These are phyloP conservation scores for Calidris pygmaea DNA, from an alignment of 2,113 vertebrate species.

Conservation along the genomic window DNA sequence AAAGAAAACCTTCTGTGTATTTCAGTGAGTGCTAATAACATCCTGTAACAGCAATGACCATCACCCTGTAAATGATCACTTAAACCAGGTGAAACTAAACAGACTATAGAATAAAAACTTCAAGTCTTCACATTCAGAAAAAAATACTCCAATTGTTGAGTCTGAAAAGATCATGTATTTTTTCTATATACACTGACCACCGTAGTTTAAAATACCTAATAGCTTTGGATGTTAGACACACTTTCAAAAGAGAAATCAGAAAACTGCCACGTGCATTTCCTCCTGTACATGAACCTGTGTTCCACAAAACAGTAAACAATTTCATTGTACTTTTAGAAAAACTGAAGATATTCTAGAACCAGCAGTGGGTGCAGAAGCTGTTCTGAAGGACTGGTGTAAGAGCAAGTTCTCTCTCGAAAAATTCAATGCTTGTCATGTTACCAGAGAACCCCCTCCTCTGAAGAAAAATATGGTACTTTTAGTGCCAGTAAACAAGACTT, in stretches of 20 bases:
- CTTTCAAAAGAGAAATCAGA: not conserved
- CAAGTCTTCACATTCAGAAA: not conserved
- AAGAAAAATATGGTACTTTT: not conserved
- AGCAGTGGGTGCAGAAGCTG: not conserved
- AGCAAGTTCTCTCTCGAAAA: not conserved
- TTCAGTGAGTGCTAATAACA: not conserved
- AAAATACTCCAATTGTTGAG: not conserved
- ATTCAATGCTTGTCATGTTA: not conserved
- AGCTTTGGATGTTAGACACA: not conserved
- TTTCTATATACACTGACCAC: not conserved
- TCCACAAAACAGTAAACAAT: not conserved
- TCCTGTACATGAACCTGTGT: not conserved
- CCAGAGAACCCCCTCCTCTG: not conserved
- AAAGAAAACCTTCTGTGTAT: not conserved
- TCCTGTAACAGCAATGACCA: not conserved
- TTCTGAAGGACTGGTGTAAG: not conserved
- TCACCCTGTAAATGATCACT: not conserved
- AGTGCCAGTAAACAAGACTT: not conserved
- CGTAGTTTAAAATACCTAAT: not conserved
- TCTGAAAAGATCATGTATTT: not conserved
- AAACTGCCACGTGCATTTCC: not conserved
- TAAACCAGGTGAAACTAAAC: not conserved
- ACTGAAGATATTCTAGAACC: not conserved
- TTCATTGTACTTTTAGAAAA: not conserved
- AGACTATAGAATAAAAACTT: not conserved